Evolutionary conservation across 1,140 invertebrate genomes (phyloP).

Genomic region (Hylaeus volcanicus): DNA sequence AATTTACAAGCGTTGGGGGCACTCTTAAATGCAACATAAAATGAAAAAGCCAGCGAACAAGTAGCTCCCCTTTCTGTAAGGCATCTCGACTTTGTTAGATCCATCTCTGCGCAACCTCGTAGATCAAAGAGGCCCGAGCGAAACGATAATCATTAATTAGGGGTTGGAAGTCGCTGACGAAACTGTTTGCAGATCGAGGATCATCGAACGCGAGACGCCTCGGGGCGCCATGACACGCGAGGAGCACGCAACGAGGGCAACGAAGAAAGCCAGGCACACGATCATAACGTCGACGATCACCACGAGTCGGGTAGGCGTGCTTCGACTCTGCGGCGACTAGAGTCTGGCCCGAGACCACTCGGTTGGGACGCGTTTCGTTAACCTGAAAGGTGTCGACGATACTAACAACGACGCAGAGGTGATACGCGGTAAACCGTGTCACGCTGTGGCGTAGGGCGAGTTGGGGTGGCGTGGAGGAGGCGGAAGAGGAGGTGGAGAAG

Average conservation of each 20-base stretch:
- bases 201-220: constrained; percentile 43
- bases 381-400: constrained; percentile 30
- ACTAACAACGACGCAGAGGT: constrained; percentile 53
- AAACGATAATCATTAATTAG: background rate
- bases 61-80: no score
- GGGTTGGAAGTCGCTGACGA: constrained; percentile 24
- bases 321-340: constrained; percentile 52
- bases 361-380: constrained; percentile 30
- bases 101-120: no score
- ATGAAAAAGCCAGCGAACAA: no score
- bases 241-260: constrained; percentile 32
- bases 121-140: constrained; percentile 8
- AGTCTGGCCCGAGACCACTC: background rate
- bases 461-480: constrained; percentile 69
- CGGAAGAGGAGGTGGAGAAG: constrained; percentile 43
- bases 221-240: constrained; percentile 60
- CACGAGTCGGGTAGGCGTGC: constrained; percentile 48
- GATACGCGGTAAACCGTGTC: constrained; percentile 65
- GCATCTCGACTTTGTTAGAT: no score
- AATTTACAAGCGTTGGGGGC: no score
- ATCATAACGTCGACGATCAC: constrained; percentile 45
- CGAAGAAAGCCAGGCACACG: constrained; percentile 32
- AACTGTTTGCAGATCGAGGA: constrained; percentile 57
- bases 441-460: constrained; percentile 68
- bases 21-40: no score